These are phyloP conservation scores for Neosalanx taihuensis DNA, from an alignment of 2,797 vertebrate species.

Conservation along the genomic window DNA sequence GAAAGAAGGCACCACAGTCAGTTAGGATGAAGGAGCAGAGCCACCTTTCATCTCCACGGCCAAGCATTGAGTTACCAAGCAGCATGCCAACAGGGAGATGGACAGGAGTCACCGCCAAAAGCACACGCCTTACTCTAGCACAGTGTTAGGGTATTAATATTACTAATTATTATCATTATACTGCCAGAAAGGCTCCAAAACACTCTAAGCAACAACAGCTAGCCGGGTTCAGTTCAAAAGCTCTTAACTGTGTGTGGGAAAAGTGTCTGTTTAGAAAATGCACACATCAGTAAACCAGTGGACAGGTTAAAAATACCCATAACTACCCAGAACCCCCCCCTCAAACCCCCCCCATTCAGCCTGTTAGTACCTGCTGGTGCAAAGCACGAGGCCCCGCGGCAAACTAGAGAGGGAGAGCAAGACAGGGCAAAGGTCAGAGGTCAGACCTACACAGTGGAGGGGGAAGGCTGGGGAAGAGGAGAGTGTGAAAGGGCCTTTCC, in stretches of 20 bases:
- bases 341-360: constrained; percentile 19
- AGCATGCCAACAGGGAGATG: constrained; percentile 64
- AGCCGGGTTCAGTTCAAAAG: too few relatives aligned
- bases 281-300: background rate
- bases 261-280: background rate
- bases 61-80: constrained; percentile 55
- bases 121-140: background rate
- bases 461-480: background rate
- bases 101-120: background rate
- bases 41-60: constrained; percentile 33
- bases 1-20: constrained; percentile 56
- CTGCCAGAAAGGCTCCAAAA: too few relatives aligned
- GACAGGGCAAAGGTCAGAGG: constrained; percentile 54
- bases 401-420: constrained; percentile 80
- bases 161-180: too few relatives aligned
- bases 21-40: constrained; percentile 52
- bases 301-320: background rate
- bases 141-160: background rate
- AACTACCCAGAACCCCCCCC: background rate
- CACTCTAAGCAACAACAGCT: too few relatives aligned
- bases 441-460: constrained; percentile 43
- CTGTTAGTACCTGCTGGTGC: constrained; percentile 86
- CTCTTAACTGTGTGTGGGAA: too few relatives aligned
- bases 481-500: constrained; percentile 27
- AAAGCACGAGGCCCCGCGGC: constrained; percentile 83